phyloP scores from a whole-genome alignment of 2,888 invertebrate species.

The Ptychoptera contaminata region DNA sequence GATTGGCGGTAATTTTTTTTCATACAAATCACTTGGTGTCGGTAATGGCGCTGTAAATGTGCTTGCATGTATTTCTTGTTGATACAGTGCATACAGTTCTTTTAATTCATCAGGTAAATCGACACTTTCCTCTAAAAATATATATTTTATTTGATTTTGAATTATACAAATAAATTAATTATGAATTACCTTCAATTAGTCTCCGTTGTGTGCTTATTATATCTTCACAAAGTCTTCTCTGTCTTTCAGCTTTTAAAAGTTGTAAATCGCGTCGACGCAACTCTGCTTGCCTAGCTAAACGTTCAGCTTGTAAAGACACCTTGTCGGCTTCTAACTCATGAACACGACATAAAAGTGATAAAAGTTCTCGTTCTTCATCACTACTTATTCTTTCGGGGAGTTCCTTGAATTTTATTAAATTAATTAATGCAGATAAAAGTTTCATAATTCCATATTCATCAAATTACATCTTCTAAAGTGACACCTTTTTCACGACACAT shows the following conservation, averaged over 20 bases:
- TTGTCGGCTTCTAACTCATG: constrained; percentile 92
- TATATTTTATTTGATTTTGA: background rate
- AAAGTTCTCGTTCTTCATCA: constrained; percentile 77
- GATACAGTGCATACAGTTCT: constrained; percentile 67
- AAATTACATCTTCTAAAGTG: constrained; percentile 63
- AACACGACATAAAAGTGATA: constrained; percentile 70
- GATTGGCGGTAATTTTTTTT: constrained; percentile 29
- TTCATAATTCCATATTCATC: background rate
- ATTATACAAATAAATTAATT: background rate
- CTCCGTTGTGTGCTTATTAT: constrained; percentile 78
- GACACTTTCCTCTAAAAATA: constrained; percentile 43
- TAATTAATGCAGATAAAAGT: background rate
- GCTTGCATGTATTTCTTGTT: constrained; percentile 74
- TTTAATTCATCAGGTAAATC: constrained; percentile 57
- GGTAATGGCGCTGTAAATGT: constrained; percentile 40
- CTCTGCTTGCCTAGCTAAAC: constrained; percentile 73
- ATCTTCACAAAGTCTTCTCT: constrained; percentile 75
- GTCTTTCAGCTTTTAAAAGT: constrained; percentile 66
- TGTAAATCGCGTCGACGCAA: constrained; percentile 69
- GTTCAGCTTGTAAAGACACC: constrained; percentile 76
- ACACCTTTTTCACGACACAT: constrained; percentile 62
- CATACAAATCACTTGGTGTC: constrained; percentile 25
- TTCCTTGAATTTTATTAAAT: constrained; percentile 38
- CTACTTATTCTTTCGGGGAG: constrained; percentile 70
- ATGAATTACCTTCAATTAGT: constrained; percentile 56